Percentiles rank a stretch among this genome's conserved stretches.
Evolutionary conservation across 2,888 invertebrate species (phyloP).

Genomic region (Gymnosoma rotundatum): DNA sequence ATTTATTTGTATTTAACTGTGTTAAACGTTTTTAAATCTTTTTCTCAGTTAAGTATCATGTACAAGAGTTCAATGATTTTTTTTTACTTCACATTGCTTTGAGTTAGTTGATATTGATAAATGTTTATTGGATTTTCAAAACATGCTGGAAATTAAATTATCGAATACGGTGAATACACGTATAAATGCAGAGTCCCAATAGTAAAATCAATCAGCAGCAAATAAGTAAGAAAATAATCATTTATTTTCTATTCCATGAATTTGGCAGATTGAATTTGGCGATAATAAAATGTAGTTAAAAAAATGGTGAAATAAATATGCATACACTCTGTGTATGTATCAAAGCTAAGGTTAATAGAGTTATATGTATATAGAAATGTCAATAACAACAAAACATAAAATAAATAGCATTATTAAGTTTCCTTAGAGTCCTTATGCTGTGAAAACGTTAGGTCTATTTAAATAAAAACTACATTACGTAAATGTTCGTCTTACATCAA

Average conservation of each 20-base stretch:
- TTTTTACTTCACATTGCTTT: background rate
- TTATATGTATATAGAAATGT: no score
- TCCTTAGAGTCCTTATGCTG: no score
- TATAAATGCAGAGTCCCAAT: constrained; percentile 17
- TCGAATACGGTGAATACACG: background rate
- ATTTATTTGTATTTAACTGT: no score
- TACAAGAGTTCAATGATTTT: no score
- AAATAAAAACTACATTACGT: no score
- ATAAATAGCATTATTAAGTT: no score
- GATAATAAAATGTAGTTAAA: background rate
- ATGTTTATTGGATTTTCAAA: constrained; percentile 51
- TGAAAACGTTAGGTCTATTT: no score
- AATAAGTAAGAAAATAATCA: constrained; percentile 10
- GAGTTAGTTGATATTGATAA: constrained; percentile 44
- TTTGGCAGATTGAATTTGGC: background rate
- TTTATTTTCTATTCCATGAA: constrained; percentile 16
- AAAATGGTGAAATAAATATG: background rate
- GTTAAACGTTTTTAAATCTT: background rate
- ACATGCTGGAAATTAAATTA: constrained; percentile 34
- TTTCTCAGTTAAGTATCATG: background rate
- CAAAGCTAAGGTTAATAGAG: no score
- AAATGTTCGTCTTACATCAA: no score
- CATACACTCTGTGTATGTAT: no score
- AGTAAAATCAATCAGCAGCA: constrained; percentile 45
- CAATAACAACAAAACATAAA: no score